These are phyloP conservation scores for Chroicocephalus ridibundus DNA, from an alignment of 2,113 vertebrate species.

Conservation along the genomic window DNA sequence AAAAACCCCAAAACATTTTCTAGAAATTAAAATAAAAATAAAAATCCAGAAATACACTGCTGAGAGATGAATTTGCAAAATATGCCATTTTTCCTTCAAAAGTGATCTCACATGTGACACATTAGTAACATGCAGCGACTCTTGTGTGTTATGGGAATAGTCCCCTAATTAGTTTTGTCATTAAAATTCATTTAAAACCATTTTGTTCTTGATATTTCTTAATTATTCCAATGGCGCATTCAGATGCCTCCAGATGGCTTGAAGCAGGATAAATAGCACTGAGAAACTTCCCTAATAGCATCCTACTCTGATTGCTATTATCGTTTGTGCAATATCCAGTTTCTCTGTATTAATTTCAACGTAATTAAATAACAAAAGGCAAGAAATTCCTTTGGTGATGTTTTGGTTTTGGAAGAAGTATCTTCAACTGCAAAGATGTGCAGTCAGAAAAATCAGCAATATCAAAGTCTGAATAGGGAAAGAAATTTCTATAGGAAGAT, in stretches of 20 bases:
- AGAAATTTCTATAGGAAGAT: neutral
- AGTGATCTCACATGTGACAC: neutral
- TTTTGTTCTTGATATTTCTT: conserved; percentile 51
- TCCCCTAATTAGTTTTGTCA: conserved; percentile 28
- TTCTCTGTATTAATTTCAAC: conserved; percentile 17
- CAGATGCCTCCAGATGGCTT: conserved; percentile 59
- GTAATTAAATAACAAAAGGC: neutral
- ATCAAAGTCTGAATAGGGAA: neutral
- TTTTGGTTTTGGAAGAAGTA: neutral
- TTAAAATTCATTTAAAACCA: conserved; percentile 46
- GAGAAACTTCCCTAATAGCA: conserved; percentile 12
- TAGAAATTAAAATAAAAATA: neutral
- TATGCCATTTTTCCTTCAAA: neutral
- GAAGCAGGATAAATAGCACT: conserved; percentile 37
- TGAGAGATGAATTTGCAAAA: neutral
- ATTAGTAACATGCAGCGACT: neutral
- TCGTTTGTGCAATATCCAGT: neutral
- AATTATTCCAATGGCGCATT: conserved; percentile 53
- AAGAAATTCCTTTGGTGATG: neutral
- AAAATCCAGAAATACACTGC: neutral
- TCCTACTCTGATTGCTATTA: neutral
- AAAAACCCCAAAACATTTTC: neutral
- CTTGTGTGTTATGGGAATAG: neutral
- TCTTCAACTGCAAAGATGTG: neutral
- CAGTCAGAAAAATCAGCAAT: neutral